These are phyloP conservation scores for Battus philenor DNA, from an alignment of 1,140 invertebrate genomes.

Conservation along the genomic window DNA sequence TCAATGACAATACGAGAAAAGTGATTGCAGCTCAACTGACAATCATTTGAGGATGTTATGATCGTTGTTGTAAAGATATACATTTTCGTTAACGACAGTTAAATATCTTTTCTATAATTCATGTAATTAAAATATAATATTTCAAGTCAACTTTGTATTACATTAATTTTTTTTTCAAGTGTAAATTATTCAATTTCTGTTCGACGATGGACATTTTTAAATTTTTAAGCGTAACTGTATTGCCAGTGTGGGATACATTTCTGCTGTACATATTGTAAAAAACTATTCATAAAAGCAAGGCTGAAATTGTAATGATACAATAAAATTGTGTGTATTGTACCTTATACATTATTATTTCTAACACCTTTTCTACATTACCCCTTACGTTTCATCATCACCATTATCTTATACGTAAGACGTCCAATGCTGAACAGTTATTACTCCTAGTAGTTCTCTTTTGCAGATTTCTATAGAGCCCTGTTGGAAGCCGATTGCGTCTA, in stretches of 20 bases:
- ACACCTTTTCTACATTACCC: too few relatives aligned
- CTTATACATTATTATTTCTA: too few relatives aligned
- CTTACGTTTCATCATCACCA: too few relatives aligned
- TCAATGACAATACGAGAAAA: constrained; percentile 75
- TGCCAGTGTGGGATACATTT: constrained; percentile 37
- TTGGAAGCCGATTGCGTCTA: too few relatives aligned
- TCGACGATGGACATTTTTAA: constrained; percentile 40
- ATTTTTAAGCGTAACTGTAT: constrained; percentile 52
- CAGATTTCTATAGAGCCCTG: too few relatives aligned
- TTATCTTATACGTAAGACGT: too few relatives aligned
- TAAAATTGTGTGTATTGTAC: constrained; percentile 67
- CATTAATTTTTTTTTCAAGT: too few relatives aligned
- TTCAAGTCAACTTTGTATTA: too few relatives aligned
- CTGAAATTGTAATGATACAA: constrained; percentile 72
- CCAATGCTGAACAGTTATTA: too few relatives aligned
- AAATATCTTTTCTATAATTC: constrained; percentile 32
- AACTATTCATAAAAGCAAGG: constrained; percentile 72
- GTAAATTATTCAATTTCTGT: constrained; percentile 18
- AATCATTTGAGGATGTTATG: constrained; percentile 74
- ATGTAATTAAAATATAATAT: too few relatives aligned
- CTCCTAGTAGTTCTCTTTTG: too few relatives aligned
- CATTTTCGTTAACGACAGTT: constrained; percentile 23
- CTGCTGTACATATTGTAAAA: constrained; percentile 70
- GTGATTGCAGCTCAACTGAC: constrained; percentile 70
- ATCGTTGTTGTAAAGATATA: constrained; percentile 56